These are phyloP conservation scores for Rousettus madagascariensis DNA, from an alignment of 2,797 vertebrate species.

Conservation along the genomic window DNA sequence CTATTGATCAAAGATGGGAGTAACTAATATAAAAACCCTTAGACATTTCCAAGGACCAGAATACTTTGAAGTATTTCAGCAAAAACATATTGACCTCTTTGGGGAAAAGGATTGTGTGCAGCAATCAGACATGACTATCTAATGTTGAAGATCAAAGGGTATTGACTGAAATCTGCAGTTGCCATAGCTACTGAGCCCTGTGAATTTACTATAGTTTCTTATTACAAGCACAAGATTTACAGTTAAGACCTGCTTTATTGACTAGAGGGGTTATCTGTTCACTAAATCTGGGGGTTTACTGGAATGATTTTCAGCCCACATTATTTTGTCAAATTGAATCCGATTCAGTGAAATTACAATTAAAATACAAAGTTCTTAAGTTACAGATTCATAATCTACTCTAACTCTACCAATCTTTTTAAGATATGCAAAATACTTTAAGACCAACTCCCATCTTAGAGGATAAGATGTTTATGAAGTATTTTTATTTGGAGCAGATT, in stretches of 20 bases:
- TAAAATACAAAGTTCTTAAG: constrained; percentile 44
- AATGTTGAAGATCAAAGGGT: constrained; percentile 80
- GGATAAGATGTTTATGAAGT: not conserved
- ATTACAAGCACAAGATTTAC: constrained; percentile 73
- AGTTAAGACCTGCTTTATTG: constrained; percentile 60
- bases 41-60: constrained; percentile 40
- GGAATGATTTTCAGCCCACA: constrained; percentile 61
- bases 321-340: constrained; percentile 66
- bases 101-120: constrained; percentile 65
- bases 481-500: constrained; percentile 5
- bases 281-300: constrained; percentile 57
- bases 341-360: constrained; percentile 62
- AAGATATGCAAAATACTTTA: constrained; percentile 58
- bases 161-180: constrained; percentile 74
- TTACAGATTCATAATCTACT: constrained; percentile 52
- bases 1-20: constrained; percentile 68
- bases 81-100: constrained; percentile 75
- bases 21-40: constrained; percentile 54
- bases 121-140: constrained; percentile 76
- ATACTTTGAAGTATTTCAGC: constrained; percentile 78
- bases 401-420: constrained; percentile 42
- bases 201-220: constrained; percentile 76
- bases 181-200: constrained; percentile 70
- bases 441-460: constrained; percentile 11
- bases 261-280: constrained; percentile 61